These are phyloP conservation scores for Gambelia wislizenii DNA, from an alignment of 2,797 vertebrate species.

Conservation along the genomic window DNA sequence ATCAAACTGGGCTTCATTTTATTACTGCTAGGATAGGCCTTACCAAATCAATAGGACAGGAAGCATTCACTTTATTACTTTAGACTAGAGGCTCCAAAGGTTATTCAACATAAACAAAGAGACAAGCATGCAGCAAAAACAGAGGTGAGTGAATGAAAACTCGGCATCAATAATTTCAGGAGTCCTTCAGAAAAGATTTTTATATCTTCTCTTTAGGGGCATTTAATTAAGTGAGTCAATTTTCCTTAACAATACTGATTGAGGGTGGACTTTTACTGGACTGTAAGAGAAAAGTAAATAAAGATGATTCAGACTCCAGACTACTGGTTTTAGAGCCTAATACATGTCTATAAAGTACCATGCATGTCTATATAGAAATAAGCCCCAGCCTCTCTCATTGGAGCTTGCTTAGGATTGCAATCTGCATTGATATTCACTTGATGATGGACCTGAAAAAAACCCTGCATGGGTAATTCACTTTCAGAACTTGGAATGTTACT, in stretches of 20 bases:
- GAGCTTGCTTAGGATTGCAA: not conserved
- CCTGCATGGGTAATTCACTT: too few species aligned
- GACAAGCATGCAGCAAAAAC: slow-evolving; percentile 63
- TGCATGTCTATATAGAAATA: not conserved
- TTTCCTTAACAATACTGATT: not conserved
- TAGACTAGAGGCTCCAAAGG: slow-evolving; percentile 73
- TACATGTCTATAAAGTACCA: not conserved
- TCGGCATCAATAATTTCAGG: slow-evolving; percentile 57
- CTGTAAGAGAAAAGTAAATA: slow-evolving; percentile 1
- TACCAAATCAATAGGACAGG: slow-evolving; percentile 80
- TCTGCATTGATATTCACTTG: not conserved
- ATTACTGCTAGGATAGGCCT: slow-evolving; percentile 80
- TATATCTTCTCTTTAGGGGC: slow-evolving; percentile 20
- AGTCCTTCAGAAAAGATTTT: slow-evolving; percentile 36
- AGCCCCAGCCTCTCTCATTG: not conserved
- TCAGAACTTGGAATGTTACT: too few species aligned
- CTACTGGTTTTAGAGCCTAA: not conserved
- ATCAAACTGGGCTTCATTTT: slow-evolving; percentile 83
- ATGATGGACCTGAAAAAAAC: not conserved
- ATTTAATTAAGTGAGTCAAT: not conserved
- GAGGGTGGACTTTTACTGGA: not conserved
- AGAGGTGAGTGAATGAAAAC: slow-evolving; percentile 69
- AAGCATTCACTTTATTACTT: slow-evolving; percentile 82
- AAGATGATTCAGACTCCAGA: not conserved
- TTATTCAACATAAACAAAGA: slow-evolving; percentile 76